These are phyloP conservation scores for Gallinago stenura DNA, from an alignment of 2,797 vertebrate genomes.

Conservation along the genomic window DNA sequence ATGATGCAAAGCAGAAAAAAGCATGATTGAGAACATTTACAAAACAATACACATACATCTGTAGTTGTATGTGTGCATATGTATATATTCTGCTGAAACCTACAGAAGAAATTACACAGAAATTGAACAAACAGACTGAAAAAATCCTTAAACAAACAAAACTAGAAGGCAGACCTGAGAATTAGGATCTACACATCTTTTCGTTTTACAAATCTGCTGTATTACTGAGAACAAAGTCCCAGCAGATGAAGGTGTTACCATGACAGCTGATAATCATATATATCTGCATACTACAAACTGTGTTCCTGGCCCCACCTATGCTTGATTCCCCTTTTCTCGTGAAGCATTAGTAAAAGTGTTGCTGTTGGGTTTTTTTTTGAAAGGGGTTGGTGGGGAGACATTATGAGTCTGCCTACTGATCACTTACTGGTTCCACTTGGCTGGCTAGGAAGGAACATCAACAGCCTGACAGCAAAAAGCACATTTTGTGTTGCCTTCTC, in stretches of 20 bases:
- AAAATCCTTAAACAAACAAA: conserved; percentile 22
- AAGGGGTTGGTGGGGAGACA: not conserved
- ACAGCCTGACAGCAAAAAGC: not conserved
- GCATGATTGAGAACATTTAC: conserved; percentile 33
- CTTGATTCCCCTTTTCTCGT: not conserved
- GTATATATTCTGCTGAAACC: conserved; percentile 25
- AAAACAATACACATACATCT: conserved; percentile 35
- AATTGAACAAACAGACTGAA: conserved; percentile 14
- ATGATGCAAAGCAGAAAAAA: conserved; percentile 51
- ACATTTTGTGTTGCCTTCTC: not conserved
- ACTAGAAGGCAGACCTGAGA: conserved; percentile 61
- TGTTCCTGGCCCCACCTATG: not conserved
- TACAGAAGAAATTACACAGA: conserved; percentile 39
- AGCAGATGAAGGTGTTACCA: not conserved
- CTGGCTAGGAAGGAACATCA: not conserved
- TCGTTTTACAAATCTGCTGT: conserved; percentile 2
- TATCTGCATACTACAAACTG: not conserved
- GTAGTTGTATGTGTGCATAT: not conserved
- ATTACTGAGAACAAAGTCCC: not conserved
- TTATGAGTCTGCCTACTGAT: not conserved
- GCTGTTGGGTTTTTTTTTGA: not conserved
- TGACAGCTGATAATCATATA: not conserved
- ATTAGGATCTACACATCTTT: conserved; percentile 17
- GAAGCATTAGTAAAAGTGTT: not conserved
- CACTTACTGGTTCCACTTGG: not conserved